phyloP scores from a whole-genome alignment of 2,888 invertebrate genomes.

The Phaedon cochleariae region DNA sequence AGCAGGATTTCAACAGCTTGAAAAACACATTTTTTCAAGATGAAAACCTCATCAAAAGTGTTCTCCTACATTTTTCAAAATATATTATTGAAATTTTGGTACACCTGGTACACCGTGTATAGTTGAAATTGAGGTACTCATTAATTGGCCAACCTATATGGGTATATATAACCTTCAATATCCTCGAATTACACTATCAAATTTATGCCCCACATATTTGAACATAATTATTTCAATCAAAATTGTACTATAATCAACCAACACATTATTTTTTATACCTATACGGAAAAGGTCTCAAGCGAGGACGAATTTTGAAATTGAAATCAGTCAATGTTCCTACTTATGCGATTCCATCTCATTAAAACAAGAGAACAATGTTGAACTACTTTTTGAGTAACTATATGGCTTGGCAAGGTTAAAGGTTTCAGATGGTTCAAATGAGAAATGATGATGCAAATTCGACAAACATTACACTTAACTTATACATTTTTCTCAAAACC shows the following conservation, averaged over 20 bases:
- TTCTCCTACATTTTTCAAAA: too few relatives aligned
- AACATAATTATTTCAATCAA: not conserved
- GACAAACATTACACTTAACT: too few relatives aligned
- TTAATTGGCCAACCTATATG: too few relatives aligned
- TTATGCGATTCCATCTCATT: not conserved
- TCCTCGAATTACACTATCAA: not conserved
- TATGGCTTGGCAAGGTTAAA: not conserved
- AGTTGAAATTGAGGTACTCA: too few relatives aligned
- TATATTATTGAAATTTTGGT: too few relatives aligned
- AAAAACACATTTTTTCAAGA: too few relatives aligned
- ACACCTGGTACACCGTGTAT: too few relatives aligned
- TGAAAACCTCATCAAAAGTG: too few relatives aligned
- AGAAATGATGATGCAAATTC: too few relatives aligned
- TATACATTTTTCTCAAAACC: too few relatives aligned
- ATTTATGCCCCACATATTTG: not conserved
- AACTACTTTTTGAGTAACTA: too few relatives aligned
- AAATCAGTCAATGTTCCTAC: not conserved
- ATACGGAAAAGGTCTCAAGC: not conserved
- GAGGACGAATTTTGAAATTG: not conserved
- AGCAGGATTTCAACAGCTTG: too few relatives aligned
- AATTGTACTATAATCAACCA: not conserved
- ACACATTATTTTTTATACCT: not conserved
- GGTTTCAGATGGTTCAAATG: not conserved
- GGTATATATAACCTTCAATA: not conserved
- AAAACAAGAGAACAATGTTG: not conserved